Base-by-base conservation (phyloP, 1,140 invertebrate species). In the Zaprionus africanus region DNA sequence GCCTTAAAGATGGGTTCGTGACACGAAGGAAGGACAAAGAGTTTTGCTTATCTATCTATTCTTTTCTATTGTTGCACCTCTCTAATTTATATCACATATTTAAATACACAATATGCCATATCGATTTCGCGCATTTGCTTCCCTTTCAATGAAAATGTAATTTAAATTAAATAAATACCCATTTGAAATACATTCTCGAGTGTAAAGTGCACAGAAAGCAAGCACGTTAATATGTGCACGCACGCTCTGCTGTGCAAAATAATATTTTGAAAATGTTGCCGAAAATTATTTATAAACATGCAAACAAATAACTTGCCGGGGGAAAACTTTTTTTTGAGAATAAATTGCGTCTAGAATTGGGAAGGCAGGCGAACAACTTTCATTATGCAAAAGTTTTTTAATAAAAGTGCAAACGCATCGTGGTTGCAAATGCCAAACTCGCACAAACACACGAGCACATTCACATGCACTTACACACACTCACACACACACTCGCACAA, bases 371-470 rank as follows among this genome's bases (percentile, higher is more conserved):
- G 79, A 31, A 57, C 82, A 87, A 87, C 84, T 87, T 87, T 90
- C 81, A 90, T 90, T 90, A 86, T 82, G 86, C 79, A 82, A 90
- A 90, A 90, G 85, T 90, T 90, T 90, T 90, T 90, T 90, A 90
- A 90, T 90, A 90, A 90, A 90, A 80, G 77, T 63, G 71, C 73
- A 90, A 86, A 90, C 79, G 85, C 86, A 77, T 54, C 77, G 66
- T 75, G 76, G 76, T 41, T 58, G 61, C 64, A 67, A 61, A 26
- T 58, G 24, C 17, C 61, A 69, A 41, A 69, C 19, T 22, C 58
- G 24, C 62, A 64, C 46, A 34, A 36, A 24, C 60, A 46, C 71
- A 62, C 49, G 34, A 46, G 41, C 38, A 58, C 38, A 53, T 22
- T 31, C 53, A 53, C 57, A 56, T 11, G 61, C n/a, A 51, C 12